Evolutionary conservation across 2,888 invertebrate species (phyloP).

Genomic region (Mimumesa dahlbomi): DNA sequence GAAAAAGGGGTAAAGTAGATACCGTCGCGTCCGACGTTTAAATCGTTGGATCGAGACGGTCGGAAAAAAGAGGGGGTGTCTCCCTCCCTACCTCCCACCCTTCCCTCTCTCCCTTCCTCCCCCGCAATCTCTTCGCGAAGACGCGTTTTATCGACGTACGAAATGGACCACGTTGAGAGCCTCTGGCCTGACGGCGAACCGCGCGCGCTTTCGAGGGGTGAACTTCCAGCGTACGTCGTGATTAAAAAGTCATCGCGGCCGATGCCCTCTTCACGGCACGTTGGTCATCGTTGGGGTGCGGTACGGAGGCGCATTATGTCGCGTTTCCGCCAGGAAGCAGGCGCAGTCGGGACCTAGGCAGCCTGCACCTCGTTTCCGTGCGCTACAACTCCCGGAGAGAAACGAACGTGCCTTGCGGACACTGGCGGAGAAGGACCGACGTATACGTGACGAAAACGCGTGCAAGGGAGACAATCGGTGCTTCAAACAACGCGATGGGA

Average conservation of each 20-base stretch:
- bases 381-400: conserved; percentile 45
- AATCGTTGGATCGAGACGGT: too few relatives aligned
- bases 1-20: too few relatives aligned
- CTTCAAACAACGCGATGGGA: conserved; percentile 16
- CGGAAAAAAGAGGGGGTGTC: too few relatives aligned
- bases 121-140: too few relatives aligned
- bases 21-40: too few relatives aligned
- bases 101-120: too few relatives aligned
- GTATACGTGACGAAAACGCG: conserved; percentile 8
- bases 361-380: conserved; percentile 60
- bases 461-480: conserved; percentile 10
- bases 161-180: conserved; percentile 44
- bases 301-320: conserved; percentile 64
- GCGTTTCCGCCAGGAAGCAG: conserved; percentile 66
- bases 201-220: conserved; percentile 53
- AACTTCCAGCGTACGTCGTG: conserved; percentile 57
- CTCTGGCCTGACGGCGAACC: conserved; percentile 37
- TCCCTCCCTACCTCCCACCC: too few relatives aligned
- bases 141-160: too few relatives aligned
- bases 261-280: conserved; percentile 67
- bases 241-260: conserved; percentile 67
- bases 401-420: conserved; percentile 54
- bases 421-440: conserved; percentile 30
- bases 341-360: conserved; percentile 62
- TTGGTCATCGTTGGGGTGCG: conserved; percentile 66